Base-by-base conservation (phyloP, 2,113 vertebrate genomes). In the Nibea albiflora region DNA sequence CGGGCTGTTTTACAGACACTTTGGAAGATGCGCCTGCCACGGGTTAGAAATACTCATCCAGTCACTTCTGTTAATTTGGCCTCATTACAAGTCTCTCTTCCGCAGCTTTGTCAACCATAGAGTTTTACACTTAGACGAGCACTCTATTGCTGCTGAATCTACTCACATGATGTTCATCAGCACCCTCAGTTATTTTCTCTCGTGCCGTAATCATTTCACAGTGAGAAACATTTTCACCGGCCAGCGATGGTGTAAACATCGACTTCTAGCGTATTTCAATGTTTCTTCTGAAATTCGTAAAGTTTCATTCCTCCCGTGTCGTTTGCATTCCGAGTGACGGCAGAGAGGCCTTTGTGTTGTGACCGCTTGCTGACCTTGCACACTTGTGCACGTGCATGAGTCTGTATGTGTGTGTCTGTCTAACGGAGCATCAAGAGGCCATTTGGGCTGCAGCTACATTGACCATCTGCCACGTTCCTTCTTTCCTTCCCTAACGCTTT, bases 391-490 rank as follows among this genome's bases (percentile, higher is more conserved):
- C 66, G 49, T 71, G 49, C 67, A 60, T 57, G 52, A 20, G n/a
- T 69, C 14, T 64, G 17, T 57, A 20, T 50, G 22, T 44, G 63
- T 66, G 24, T 53, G 53, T 62, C 5, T 58, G 52, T 65, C 22
- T 31, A 63, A 56, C 20, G 12, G 54, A 60, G 69, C 89, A 83
- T 81, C 60, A 58, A 77, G 75, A 83, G 65, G 65, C 56, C 60
- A 66, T 79, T 76, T 79, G 65, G 73, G 76, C 64, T 70, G 31
- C 56, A 78, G 65, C 71, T 78, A 70, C 66, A 72, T 84, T 79
- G 54, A 56, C 84, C 89, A 90, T 86, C 83, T 88, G 85, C 74
- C 50, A 61, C 39, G 28, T 76, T 65, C 16, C 31, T 57, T 50
- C 66, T 57, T 26, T 61, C 56, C 67, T 53, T 52, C 58, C 66